Conservation (phyloP, 2,888 invertebrate species). For the Leucophora obtusa region DNA sequence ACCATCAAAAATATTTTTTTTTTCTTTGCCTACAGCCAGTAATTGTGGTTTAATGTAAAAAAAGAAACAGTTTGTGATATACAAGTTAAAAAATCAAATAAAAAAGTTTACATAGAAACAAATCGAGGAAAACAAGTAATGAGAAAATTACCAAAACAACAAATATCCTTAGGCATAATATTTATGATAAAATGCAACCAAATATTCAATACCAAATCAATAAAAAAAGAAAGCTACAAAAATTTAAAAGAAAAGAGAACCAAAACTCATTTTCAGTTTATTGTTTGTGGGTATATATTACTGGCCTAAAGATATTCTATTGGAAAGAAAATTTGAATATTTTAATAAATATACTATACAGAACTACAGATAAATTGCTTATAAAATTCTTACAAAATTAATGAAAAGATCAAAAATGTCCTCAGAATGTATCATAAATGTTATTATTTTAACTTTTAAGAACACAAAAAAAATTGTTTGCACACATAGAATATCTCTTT, state of each 20-base stretch:
- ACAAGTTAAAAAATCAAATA: neutral
- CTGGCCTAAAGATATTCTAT: slow-evolving; percentile 35
- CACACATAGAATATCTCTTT: neutral
- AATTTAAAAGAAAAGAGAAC: slow-evolving; percentile 8
- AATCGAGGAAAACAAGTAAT: slow-evolving; percentile 10
- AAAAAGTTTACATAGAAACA: neutral
- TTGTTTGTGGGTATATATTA: slow-evolving; percentile 21
- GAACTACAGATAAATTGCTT: neutral
- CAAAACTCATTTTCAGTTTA: neutral
- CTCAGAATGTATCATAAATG: neutral
- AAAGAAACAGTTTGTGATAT: neutral
- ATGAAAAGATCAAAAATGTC: neutral
- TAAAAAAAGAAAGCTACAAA: neutral
- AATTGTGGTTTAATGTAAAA: neutral
- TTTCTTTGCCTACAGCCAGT: neutral
- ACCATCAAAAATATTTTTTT: neutral
- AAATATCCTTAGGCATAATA: slow-evolving; percentile 30
- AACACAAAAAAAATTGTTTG: neutral
- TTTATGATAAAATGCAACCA: slow-evolving; percentile 42
- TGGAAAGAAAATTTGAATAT: slow-evolving; percentile 1
- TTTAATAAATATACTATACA: neutral
- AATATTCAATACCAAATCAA: slow-evolving; percentile 18
- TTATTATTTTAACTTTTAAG: neutral
- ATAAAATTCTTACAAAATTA: neutral
- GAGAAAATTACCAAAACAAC: slow-evolving; percentile 15